Conservation (phyloP, 2,113 vertebrate genomes). For the Chinchilla lanigera region DNA sequence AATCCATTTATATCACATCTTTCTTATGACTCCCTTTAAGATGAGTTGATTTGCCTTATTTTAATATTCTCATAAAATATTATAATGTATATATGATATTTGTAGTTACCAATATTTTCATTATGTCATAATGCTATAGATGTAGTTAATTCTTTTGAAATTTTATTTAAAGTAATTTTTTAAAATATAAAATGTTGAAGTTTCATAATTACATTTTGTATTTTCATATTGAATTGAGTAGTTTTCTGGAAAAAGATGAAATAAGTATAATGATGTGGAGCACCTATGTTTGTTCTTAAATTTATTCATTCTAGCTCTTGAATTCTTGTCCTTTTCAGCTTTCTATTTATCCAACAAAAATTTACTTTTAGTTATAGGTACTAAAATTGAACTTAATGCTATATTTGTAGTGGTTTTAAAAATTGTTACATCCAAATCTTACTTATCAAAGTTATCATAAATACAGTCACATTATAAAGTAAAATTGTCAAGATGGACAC, state of each 20-base stretch:
- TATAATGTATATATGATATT: not conserved
- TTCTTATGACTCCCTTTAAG: not conserved
- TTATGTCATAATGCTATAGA: not conserved
- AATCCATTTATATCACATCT: not conserved
- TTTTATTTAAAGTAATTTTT: constrained; percentile 24
- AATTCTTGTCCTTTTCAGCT: not conserved
- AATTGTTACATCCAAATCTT: not conserved
- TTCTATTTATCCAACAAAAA: constrained; percentile 9
- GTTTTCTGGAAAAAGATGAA: not conserved
- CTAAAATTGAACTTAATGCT: not conserved
- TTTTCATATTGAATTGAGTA: not conserved
- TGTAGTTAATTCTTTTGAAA: not conserved
- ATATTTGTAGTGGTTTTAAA: not conserved
- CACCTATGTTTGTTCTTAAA: not conserved
- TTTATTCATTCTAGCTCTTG: not conserved
- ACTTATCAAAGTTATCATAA: not conserved
- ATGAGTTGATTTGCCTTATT: not conserved
- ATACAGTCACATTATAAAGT: constrained; percentile 9
- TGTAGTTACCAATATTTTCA: not conserved
- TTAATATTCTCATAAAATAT: not conserved
- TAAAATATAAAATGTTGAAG: not conserved
- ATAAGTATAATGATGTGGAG: not conserved
- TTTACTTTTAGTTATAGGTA: not conserved
- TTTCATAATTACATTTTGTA: not conserved
- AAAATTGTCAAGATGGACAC: not conserved